Evolutionary conservation across 2,113 vertebrate genomes (phyloP).

Genomic region (Desmodus rotundus): DNA sequence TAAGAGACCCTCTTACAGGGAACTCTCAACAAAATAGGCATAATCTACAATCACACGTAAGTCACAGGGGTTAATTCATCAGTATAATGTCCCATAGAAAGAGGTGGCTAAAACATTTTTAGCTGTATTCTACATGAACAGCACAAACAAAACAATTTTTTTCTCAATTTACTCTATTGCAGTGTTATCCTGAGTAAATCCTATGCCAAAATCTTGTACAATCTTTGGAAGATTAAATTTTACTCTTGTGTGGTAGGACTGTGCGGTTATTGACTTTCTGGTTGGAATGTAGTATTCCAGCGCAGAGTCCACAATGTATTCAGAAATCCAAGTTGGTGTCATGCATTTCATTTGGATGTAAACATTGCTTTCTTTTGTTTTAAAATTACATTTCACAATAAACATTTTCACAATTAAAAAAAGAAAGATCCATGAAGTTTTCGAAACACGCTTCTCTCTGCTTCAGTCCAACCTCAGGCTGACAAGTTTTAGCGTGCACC

Average conservation of each 20-base stretch:
- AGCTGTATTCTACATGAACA: not conserved
- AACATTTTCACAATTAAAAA: constrained; percentile 87
- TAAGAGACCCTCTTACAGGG: not conserved
- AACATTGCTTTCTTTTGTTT: constrained; percentile 78
- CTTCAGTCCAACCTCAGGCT: not conserved
- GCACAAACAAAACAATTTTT: constrained; percentile 43
- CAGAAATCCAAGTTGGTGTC: constrained; percentile 77
- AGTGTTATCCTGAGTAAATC: constrained; percentile 71
- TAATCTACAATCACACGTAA: not conserved
- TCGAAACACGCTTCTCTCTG: not conserved
- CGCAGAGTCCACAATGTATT: constrained; percentile 76
- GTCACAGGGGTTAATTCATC: not conserved
- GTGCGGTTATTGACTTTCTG: constrained; percentile 68
- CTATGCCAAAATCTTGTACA: constrained; percentile 77
- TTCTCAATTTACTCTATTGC: constrained; percentile 64
- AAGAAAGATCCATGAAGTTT: not conserved
- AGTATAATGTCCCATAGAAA: not conserved
- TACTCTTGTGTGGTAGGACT: constrained; percentile 72
- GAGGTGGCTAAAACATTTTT: no score
- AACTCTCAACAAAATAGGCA: not conserved
- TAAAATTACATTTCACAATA: constrained; percentile 88
- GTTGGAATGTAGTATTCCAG: constrained; percentile 78
- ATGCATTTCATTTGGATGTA: constrained; percentile 82
- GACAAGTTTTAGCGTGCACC: not conserved
- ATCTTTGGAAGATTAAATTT: constrained; percentile 80